Percentiles rank a stretch among this genome's conserved stretches.
These are phyloP conservation scores for Caenorhabditis angaria DNA, from an alignment of 2,888 invertebrate genomes.

Conservation along the genomic window DNA sequence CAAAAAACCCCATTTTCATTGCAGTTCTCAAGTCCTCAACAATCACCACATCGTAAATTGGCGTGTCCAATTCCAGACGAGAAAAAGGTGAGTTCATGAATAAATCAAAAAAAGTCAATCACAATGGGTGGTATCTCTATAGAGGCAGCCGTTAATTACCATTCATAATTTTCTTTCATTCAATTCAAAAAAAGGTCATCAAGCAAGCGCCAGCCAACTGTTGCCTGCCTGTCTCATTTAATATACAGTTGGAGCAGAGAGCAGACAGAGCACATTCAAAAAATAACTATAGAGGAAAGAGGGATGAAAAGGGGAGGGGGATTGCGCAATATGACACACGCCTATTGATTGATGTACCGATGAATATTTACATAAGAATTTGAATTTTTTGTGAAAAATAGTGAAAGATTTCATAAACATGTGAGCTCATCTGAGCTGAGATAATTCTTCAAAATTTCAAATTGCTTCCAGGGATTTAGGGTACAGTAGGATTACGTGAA, in stretches of 20 bases:
- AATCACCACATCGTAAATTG: slow-evolving; percentile 52
- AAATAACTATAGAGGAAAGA: neutral
- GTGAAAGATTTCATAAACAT: too few species aligned
- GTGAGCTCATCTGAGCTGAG: too few species aligned
- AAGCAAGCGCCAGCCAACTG: slow-evolving; percentile 7
- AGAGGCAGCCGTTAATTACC: slow-evolving; percentile 24
- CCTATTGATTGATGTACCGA: slow-evolving; percentile 1
- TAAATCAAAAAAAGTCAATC: neutral
- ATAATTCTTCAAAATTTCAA: too few species aligned
- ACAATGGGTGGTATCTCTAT: neutral
- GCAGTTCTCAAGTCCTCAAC: slow-evolving; percentile 50
- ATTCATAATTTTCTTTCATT: too few species aligned
- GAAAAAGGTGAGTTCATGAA: slow-evolving; percentile 53
- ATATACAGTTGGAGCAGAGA: neutral
- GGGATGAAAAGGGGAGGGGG: neutral
- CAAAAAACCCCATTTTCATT: slow-evolving; percentile 9
- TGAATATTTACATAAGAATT: neutral
- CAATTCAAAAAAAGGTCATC: slow-evolving; percentile 10
- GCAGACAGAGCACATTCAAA: neutral
- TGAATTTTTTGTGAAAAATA: too few species aligned
- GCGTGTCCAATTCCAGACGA: slow-evolving; percentile 63
- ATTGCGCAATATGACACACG: slow-evolving; percentile 1
- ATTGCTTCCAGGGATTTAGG: too few species aligned
- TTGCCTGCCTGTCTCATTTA: neutral
- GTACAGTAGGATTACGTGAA: too few species aligned